Evolutionary conservation across 2,113 vertebrate genomes (phyloP).

Genomic region (Trochalopteron elliotii): DNA sequence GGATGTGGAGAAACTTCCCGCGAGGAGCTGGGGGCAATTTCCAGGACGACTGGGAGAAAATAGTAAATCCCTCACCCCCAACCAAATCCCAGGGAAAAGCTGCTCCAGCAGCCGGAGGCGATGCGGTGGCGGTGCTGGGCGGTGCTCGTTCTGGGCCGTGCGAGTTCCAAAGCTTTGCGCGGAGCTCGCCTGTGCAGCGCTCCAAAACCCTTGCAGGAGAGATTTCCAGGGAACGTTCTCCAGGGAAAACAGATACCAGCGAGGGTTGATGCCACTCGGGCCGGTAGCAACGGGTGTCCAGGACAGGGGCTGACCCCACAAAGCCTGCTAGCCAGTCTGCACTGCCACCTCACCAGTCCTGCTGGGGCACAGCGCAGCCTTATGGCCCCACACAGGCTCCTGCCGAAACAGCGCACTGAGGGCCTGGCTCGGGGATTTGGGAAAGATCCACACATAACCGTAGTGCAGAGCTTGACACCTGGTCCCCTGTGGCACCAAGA

Average conservation of each 20-base stretch:
- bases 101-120: neutral
- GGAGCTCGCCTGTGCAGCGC: neutral
- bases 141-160: neutral
- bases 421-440: neutral
- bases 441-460: neutral
- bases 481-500: neutral
- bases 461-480: neutral
- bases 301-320: neutral
- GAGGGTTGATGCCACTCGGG: neutral
- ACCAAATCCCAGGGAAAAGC: neutral
- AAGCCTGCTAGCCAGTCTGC: neutral
- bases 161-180: neutral
- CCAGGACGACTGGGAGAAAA: neutral
- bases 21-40: neutral
- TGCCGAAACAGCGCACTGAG: neutral
- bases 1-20: neutral
- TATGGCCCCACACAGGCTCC: rapidly evolving
- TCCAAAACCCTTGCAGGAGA: neutral
- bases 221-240: neutral
- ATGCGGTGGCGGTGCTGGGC: neutral
- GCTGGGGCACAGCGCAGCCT: neutral
- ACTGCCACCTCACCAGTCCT: neutral
- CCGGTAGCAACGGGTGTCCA: rapidly evolving
- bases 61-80: neutral
- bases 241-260: neutral